A percentile compares a stretch with the other conserved stretches of the same genome.
phyloP scores from a whole-genome alignment of 2,113 vertebrate species.

The Marmota flaviventris region DNA sequence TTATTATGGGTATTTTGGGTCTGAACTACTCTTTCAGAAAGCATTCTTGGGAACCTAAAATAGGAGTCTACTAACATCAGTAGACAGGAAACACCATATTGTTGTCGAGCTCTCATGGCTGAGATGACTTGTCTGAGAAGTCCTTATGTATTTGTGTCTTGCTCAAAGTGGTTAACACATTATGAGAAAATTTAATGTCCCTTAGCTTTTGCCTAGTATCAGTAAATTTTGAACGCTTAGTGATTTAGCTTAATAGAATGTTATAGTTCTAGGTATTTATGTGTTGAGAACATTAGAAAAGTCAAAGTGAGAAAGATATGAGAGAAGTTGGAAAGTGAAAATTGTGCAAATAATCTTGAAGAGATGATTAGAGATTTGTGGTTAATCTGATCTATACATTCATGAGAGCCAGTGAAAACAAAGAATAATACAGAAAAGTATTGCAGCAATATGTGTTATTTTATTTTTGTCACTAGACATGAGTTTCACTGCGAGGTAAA shows the following conservation, averaged over 20 bases:
- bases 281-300: background rate
- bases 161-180: background rate
- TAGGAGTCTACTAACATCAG: background rate
- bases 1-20: background rate
- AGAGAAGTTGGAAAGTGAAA: background rate
- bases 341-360: background rate
- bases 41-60: background rate
- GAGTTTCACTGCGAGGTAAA: conserved; percentile 29
- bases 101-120: background rate
- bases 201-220: background rate
- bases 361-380: background rate
- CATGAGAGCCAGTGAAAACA: background rate
- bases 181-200: background rate
- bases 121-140: background rate
- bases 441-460: background rate
- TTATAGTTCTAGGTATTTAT: conserved; percentile 8
- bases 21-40: conserved; percentile 41
- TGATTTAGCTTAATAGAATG: conserved; percentile 34
- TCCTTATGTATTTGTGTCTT: background rate
- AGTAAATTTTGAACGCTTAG: conserved; percentile 2
- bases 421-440: background rate
- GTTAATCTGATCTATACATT: background rate
- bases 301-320: background rate
- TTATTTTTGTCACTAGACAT: conserved; percentile 25
- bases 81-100: background rate